Evolutionary conservation across 1,140 invertebrate species (phyloP).

Genomic region (Cyrtorhinus lividipennis): DNA sequence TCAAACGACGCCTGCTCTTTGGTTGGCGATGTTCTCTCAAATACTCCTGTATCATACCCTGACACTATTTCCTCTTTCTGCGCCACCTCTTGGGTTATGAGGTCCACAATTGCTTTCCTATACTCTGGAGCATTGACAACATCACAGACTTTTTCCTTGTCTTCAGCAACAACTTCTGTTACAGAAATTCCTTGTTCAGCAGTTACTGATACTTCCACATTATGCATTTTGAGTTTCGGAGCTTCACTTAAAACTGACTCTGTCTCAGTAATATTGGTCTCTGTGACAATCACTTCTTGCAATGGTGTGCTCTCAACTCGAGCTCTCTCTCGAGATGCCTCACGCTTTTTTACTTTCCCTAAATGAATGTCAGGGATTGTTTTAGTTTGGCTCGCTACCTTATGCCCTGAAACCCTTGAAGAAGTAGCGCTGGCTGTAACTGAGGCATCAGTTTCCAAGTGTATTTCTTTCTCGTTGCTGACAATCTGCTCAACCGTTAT

Average conservation of each 20-base stretch:
- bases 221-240: slow-evolving; percentile 36
- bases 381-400: slow-evolving; percentile 36
- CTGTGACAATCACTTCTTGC: slow-evolving; percentile 35
- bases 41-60: slow-evolving; percentile 21
- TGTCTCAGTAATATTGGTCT: slow-evolving; percentile 29
- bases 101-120: slow-evolving; percentile 27
- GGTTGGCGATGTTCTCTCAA: slow-evolving; percentile 22
- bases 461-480: slow-evolving; percentile 37
- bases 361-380: slow-evolving; percentile 33
- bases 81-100: slow-evolving; percentile 29
- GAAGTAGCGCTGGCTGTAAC: slow-evolving; percentile 31
- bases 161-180: slow-evolving; percentile 32
- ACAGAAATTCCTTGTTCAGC: slow-evolving; percentile 35
- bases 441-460: slow-evolving; percentile 29
- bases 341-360: slow-evolving; percentile 30
- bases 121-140: slow-evolving; percentile 20
- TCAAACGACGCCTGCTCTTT: slow-evolving; percentile 26
- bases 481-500: slow-evolving; percentile 37
- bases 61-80: slow-evolving; percentile 26
- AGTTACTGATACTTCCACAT: slow-evolving; percentile 32
- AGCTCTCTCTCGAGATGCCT: slow-evolving; percentile 33
- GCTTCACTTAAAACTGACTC: slow-evolving; percentile 31
- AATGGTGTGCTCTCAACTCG: slow-evolving; percentile 35
- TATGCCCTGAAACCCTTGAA: slow-evolving; percentile 33
- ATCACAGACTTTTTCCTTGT: slow-evolving; percentile 30